A percentile compares a stretch with the other conserved stretches of the same genome.
Evolutionary conservation across 2,797 vertebrate genomes (phyloP).

Genomic region (Danio choprae): DNA sequence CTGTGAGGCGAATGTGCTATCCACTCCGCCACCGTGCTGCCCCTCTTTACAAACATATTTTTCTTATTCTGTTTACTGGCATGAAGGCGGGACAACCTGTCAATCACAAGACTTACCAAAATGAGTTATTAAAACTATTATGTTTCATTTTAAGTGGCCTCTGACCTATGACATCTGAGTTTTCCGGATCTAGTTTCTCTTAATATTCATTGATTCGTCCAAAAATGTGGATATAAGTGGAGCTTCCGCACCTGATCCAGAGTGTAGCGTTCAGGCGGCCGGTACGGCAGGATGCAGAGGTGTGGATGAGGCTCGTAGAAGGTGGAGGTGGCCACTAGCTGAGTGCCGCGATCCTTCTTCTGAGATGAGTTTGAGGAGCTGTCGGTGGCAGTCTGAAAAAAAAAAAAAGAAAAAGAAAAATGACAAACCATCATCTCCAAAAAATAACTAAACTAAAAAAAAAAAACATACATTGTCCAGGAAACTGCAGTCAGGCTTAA

Average conservation of each 20-base stretch:
- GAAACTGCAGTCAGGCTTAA: background rate
- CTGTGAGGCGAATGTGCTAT: no score
- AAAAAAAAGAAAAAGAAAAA: slow-evolving; percentile 65
- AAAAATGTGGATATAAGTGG: background rate
- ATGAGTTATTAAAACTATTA: no score
- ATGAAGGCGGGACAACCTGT: no score
- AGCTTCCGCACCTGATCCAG: slow-evolving; percentile 88
- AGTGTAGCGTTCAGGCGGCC: slow-evolving; percentile 88
- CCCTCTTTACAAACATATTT: no score
- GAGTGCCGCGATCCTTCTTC: slow-evolving; percentile 88
- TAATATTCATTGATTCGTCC: background rate
- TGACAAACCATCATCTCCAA: background rate
- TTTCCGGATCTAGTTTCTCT: background rate
- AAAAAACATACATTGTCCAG: slow-evolving; percentile 1
- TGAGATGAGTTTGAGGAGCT: slow-evolving; percentile 98
- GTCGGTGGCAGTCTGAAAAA: slow-evolving; percentile 91
- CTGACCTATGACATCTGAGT: background rate
- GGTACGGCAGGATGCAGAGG: slow-evolving; percentile 85
- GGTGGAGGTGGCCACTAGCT: slow-evolving; percentile 88
- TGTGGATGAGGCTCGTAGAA: slow-evolving; percentile 87
- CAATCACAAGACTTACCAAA: no score
- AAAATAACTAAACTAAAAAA: slow-evolving; percentile 19
- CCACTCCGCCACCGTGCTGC: no score
- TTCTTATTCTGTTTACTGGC: no score
- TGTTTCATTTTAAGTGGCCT: no score